Base-by-base conservation (phyloP, 2,888 invertebrate genomes). In the Lutraria lutraria region DNA sequence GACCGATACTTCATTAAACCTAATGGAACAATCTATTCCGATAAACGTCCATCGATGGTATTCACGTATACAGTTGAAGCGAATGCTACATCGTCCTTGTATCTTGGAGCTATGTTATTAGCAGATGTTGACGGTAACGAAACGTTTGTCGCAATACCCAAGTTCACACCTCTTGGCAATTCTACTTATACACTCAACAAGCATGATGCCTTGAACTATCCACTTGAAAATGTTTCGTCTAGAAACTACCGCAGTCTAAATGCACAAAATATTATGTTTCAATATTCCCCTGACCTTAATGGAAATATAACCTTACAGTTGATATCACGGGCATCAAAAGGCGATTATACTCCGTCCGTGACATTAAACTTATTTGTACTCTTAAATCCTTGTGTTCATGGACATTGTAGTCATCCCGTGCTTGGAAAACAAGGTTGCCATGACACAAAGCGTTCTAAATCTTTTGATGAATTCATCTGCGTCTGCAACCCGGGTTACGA, bases 401-500 rank as follows among this genome's bases (percentile, higher is more conserved):
- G 94, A 0, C 25, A 60, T 15, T 94, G 94, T 80, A 52, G 76
- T 56, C 81, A 81, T 56, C 31, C 54, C 0, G 88, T 88, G 13
- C 19, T 16, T 0, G 89, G 87, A 15, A 25, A 56, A 15, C 81
- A 56, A 0, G 87, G 83, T 2, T 94, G 94, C 81, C 52, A 88
- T 79, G 88, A 91, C 76, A 80, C 80, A 4, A 76, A 43, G 2
- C 87, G 94, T 52, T 86, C 93, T 0, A 25, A 15, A 10, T 92
- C 90, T 13, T 94, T 93, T 80, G 85, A 88, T n/a, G 52, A 79
- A 0, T 93, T 87, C 79, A 34, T 21, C 0, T 94, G 94, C 81
- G 53, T 86, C 0, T 94, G 94, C 89, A n/a, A 83, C 19, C 68
- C 86, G 3, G 94, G 94, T 0, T 94, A 93, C 72, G 81, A 88